A percentile compares a stretch with the other conserved stretches of the same genome.
Evolutionary conservation across 2,888 invertebrate species (phyloP).

Genomic region (Pseudococcus viburni): DNA sequence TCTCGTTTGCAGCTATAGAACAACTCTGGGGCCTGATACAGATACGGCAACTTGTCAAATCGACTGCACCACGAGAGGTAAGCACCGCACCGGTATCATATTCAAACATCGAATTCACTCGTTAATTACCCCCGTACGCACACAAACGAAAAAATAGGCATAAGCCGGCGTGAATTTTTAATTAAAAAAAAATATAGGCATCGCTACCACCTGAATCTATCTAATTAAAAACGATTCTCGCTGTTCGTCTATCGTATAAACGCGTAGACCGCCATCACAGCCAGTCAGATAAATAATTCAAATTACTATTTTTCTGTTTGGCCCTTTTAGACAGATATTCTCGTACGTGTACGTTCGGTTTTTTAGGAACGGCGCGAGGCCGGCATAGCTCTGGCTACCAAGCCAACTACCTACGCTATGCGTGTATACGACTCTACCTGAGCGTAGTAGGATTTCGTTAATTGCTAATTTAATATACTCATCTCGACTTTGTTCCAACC

Average conservation of each 20-base stretch:
- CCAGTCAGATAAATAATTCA: conserved; percentile 28
- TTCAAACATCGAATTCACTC: neutral
- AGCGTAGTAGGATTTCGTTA: neutral
- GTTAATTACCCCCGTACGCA: conserved; percentile 33
- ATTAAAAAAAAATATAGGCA: conserved; percentile 27
- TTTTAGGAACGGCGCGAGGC: neutral
- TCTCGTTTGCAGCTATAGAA: neutral
- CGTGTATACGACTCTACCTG: neutral
- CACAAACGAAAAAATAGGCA: neutral
- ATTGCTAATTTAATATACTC: conserved; percentile 27
- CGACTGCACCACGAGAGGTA: neutral
- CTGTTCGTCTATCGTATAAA: neutral
- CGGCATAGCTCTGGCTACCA: neutral
- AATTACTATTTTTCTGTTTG: neutral
- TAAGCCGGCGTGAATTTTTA: conserved; percentile 56
- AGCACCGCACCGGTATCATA: neutral
- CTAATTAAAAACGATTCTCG: conserved; percentile 44
- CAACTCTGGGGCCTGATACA: no score
- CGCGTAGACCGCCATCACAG: neutral
- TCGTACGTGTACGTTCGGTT: neutral
- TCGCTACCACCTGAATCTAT: conserved; percentile 14
- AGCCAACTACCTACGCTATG: neutral
- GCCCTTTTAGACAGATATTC: conserved; percentile 3
- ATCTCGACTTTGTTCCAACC: neutral
- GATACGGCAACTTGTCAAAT: neutral